Evolutionary conservation across 2,113 vertebrate species (phyloP), one percentile per base, ranked within the genome.

Genomic region (Gadus macrocephalus): DNA sequence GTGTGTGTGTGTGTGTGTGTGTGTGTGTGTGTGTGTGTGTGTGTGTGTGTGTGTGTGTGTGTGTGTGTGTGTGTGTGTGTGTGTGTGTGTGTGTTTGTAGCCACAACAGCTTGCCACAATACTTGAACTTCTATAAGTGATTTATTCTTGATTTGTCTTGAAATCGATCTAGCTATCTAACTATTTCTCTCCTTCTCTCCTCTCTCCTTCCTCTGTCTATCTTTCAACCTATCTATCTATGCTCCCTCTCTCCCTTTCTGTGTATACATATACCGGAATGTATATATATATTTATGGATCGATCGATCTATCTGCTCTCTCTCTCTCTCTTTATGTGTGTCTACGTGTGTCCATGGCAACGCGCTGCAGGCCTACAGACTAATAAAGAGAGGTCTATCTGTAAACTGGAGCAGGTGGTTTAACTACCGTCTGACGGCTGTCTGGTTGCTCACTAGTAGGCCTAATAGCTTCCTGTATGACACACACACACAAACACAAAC

Each of bases 41-140:
- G 35, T 81, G 66, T 16, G 53, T 66, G 12, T 65, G 38, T 69
- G 66, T 76, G 78, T 72, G 60, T 60, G 71, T 68, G 35, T 81
- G 66, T 16, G 53, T 66, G 12, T 65, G 38, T 69, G 66, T 76
- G 78, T 72, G 60, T 60, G 71, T 68, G 35, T 81, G 66, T 16
- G 53, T 66, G 12, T 65, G 38, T 69, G 66, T 76, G 75, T 72
- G 60, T 60, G 71, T 68, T 27, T 9, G 59, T 49, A 67, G 65
- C 61, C 82, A 78, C 72, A 31, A 3, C 31, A 31, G 0, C 3
- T 31, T 38, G 53, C 67, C 63, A 64, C 28, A 58, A 53, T 71
- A 75, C 75, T 19, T n/a, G 17, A 59, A 59, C 56, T 53, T 1
- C 22, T 25, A 25, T 25, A 25, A 25, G 22, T 25, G 22, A 25